These are phyloP conservation scores for Acleris emargana DNA, from an alignment of 2,888 invertebrate species.

Conservation along the genomic window DNA sequence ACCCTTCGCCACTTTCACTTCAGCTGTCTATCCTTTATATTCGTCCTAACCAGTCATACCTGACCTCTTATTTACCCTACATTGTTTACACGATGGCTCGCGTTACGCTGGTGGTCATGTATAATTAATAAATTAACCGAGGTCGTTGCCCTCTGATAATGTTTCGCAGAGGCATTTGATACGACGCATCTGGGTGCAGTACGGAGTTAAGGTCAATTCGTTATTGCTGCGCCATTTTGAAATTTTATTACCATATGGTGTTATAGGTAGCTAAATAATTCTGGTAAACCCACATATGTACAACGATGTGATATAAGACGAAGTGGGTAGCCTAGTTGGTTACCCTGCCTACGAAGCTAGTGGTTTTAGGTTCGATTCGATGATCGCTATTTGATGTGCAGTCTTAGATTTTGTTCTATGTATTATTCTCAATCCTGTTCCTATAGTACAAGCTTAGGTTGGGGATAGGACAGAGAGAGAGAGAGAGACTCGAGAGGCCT, in stretches of 20 bases:
- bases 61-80: conserved; percentile 50
- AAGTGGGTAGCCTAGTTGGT: too few relatives aligned
- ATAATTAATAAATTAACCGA: conserved; percentile 80
- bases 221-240: conserved; percentile 17
- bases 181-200: conserved; percentile 74
- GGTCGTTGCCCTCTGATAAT: conserved; percentile 71
- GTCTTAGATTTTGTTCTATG: too few relatives aligned
- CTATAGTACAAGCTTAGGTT: too few relatives aligned
- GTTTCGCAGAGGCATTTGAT: conserved; percentile 73
- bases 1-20: conserved; percentile 69
- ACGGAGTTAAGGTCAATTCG: conserved; percentile 63
- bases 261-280: too few relatives aligned
- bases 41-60: conserved; percentile 49
- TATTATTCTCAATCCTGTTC: too few relatives aligned
- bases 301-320: too few relatives aligned
- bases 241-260: conserved; percentile 7
- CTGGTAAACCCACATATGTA: too few relatives aligned
- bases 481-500: too few relatives aligned
- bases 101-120: conserved; percentile 47
- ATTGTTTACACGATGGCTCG: conserved; percentile 56
- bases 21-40: conserved; percentile 57
- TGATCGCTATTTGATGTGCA: too few relatives aligned
- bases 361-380: too few relatives aligned
- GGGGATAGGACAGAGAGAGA: too few relatives aligned
- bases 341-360: too few relatives aligned